A percentile compares a stretch with the other conserved stretches of the same genome.
Evolutionary conservation across 2,888 invertebrate species (phyloP).

Genomic region (Aphrophora alni): DNA sequence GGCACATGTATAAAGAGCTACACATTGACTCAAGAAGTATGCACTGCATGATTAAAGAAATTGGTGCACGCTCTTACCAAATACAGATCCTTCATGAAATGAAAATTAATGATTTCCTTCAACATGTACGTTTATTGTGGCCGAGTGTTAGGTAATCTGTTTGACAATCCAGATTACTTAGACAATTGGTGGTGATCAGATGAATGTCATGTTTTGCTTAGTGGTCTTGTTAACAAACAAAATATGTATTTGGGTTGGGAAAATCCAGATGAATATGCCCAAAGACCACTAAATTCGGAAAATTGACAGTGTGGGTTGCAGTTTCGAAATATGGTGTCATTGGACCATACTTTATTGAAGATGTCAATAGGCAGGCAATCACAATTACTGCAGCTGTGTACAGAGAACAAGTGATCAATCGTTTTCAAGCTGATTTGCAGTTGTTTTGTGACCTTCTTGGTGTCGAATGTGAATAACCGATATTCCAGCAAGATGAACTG

Average conservation of each 20-base stretch:
- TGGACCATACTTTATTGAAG: conserved; percentile 21
- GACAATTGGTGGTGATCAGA: background rate
- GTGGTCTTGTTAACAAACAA: conserved; percentile 16
- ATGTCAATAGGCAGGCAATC: background rate
- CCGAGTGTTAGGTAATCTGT: too few species aligned
- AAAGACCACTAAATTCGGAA: conserved; percentile 9
- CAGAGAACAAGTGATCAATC: background rate
- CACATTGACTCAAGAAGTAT: too few species aligned
- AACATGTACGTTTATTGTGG: too few species aligned
- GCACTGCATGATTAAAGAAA: too few species aligned
- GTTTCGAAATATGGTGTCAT: conserved; percentile 15
- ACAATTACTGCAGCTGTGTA: background rate
- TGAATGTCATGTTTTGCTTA: conserved; percentile 16
- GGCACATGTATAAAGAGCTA: too few species aligned
- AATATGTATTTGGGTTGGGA: conserved; percentile 3
- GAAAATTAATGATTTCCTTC: too few species aligned
- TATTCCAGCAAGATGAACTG: conserved; percentile 20
- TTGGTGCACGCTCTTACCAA: too few species aligned
- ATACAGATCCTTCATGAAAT: too few species aligned
- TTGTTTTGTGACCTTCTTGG: background rate
- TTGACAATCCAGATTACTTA: too few species aligned
- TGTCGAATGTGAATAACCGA: background rate
- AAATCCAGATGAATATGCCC: conserved; percentile 11
- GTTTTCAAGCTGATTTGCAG: conserved; percentile 17
- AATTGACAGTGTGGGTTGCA: conserved; percentile 6